Evolutionary conservation across 2,797 vertebrate genomes (phyloP).

Genomic region (Syndactyla subalaris): DNA sequence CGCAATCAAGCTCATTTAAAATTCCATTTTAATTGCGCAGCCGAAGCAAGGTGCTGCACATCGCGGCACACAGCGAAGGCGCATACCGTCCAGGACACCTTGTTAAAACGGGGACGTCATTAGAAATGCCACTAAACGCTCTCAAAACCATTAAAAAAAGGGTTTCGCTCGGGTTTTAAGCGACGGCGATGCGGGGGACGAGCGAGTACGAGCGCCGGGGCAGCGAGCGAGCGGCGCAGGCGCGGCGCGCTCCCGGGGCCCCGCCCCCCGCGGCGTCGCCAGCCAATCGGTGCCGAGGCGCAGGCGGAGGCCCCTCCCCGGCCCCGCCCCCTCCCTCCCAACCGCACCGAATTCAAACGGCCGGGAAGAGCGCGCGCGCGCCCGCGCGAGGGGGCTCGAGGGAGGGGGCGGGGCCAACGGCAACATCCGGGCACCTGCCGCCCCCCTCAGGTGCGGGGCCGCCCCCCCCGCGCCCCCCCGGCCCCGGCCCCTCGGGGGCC

Average conservation of each 20-base stretch:
- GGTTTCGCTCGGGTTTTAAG: fast-evolving
- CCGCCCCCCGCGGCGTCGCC: not conserved
- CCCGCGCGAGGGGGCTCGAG: not conserved
- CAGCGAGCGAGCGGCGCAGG: not conserved
- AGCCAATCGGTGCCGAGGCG: conserved; percentile 48
- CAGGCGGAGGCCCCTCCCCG: conserved; percentile 26
- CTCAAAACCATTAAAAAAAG: fast-evolving
- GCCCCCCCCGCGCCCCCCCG: not conserved
- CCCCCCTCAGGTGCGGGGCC: not conserved
- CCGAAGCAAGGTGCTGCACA: not conserved
- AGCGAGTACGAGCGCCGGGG: not conserved
- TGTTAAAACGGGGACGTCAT: fast-evolving
- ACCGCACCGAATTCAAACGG: conserved; percentile 71
- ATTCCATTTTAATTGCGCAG: not conserved
- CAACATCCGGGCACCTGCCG: conserved; percentile 68
- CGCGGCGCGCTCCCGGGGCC: not conserved
- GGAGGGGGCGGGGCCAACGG: conserved; percentile 68
- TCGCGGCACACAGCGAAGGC: not conserved
- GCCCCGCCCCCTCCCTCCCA: conserved; percentile 59
- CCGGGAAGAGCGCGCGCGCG: not conserved
- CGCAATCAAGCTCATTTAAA: not conserved
- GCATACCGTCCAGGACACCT: no score
- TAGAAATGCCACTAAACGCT: fast-evolving
- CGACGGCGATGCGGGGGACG: not conserved
- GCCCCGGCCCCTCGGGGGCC: not conserved